A percentile compares a stretch with the other conserved stretches of the same genome.
phyloP scores from a whole-genome alignment of 2,888 invertebrate genomes.

The Corbicula japonica region DNA sequence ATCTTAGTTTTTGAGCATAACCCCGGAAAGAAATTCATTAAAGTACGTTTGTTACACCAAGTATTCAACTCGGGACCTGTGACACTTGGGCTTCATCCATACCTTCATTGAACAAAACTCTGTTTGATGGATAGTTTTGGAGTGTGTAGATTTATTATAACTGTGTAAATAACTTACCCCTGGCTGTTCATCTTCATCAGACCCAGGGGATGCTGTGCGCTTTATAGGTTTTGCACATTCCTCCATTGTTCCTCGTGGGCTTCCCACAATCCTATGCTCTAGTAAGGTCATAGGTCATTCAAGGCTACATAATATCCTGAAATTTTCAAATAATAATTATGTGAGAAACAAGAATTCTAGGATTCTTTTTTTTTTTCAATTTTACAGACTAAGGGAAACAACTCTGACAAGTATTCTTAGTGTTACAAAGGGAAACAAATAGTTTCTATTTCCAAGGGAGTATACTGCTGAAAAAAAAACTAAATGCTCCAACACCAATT shows the following conservation, averaged over 20 bases:
- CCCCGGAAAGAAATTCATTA: too few species aligned
- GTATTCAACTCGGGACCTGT: too few species aligned
- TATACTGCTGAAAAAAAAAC: neutral
- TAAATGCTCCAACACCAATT: neutral
- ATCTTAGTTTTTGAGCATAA: too few species aligned
- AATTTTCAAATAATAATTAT: too few species aligned
- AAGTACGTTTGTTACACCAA: too few species aligned
- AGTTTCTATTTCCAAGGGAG: too few species aligned
- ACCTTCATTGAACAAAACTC: too few species aligned
- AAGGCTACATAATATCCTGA: slow-evolving; percentile 8
- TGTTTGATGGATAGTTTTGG: too few species aligned
- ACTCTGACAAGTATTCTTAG: neutral
- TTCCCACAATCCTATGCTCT: slow-evolving; percentile 53
- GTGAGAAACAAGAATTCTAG: neutral
- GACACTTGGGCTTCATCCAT: too few species aligned
- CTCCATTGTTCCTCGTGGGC: slow-evolving; percentile 59
- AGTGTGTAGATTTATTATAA: too few species aligned
- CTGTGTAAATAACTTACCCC: slow-evolving; percentile 60
- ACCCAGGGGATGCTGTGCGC: slow-evolving; percentile 44
- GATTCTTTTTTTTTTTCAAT: too few species aligned
- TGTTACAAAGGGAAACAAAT: neutral
- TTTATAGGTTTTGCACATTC: slow-evolving; percentile 41
- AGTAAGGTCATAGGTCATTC: slow-evolving; percentile 59
- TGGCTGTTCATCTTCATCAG: slow-evolving; percentile 35
- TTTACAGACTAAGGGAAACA: too few species aligned